Percentiles rank a stretch among this genome's conserved stretches.
phyloP scores from a whole-genome alignment of 2,888 invertebrate species.

The Cepaea hortensis region DNA sequence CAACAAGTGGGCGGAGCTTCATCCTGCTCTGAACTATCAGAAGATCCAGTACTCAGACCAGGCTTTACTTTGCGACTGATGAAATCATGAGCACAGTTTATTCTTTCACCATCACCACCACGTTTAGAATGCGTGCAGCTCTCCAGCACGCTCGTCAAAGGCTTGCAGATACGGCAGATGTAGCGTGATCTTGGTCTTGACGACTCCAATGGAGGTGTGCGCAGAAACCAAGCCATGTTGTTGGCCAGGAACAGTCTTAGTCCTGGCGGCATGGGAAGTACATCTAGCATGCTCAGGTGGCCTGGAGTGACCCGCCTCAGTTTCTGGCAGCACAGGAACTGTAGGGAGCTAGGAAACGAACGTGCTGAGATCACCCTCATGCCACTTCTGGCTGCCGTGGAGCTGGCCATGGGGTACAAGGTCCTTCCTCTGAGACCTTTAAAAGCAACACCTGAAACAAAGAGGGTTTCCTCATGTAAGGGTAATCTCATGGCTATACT shows the following conservation, averaged over 20 bases:
- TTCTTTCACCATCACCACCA: constrained; percentile 8
- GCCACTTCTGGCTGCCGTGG: constrained; percentile 89
- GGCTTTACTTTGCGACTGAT: not conserved
- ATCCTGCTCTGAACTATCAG: not conserved
- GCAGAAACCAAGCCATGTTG: constrained; percentile 72
- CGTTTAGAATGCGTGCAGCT: constrained; percentile 33
- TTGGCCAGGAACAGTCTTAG: constrained; percentile 71
- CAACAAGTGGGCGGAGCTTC: not conserved
- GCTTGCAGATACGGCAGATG: constrained; percentile 39
- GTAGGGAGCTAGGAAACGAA: constrained; percentile 85
- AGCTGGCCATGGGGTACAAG: constrained; percentile 89
- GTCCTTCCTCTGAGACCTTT: constrained; percentile 82
- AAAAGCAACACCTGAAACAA: constrained; percentile 83
- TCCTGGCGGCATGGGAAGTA: constrained; percentile 72
- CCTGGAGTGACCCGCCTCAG: constrained; percentile 70
- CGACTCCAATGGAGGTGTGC: constrained; percentile 45
- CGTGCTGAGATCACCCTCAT: constrained; percentile 86
- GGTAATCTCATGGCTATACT: too few relatives aligned
- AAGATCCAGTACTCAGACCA: not conserved
- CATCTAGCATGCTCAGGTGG: constrained; percentile 72
- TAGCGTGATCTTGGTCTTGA: not conserved
- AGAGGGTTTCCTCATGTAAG: too few relatives aligned
- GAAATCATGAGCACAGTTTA: not conserved
- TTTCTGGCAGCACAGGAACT: constrained; percentile 79
- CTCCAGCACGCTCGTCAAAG: constrained; percentile 37